Percentiles rank a stretch among this genome's conserved stretches.
Evolutionary conservation across 2,113 vertebrate genomes (phyloP).

Genomic region (Lethenteron reissneri): DNA sequence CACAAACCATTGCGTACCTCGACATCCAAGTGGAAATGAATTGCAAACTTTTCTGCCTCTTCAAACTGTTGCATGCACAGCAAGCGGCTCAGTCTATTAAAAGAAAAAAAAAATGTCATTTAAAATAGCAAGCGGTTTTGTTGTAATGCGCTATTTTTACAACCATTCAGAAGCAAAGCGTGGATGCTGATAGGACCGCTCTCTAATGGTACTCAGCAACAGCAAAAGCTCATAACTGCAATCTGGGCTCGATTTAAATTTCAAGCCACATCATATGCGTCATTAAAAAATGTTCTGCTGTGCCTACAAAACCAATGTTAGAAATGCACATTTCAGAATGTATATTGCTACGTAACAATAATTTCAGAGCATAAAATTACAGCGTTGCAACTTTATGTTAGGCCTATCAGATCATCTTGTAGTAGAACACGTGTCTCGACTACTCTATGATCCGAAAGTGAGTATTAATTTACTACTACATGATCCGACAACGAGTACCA

Average conservation of each 20-base stretch:
- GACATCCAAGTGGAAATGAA: slow-evolving; percentile 66
- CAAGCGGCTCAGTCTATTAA: slow-evolving; percentile 52
- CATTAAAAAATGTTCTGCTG: neutral
- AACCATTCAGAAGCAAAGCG: neutral
- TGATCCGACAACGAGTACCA: too few species aligned
- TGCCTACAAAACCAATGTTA: too few species aligned
- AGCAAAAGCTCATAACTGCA: neutral
- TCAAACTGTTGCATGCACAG: slow-evolving; percentile 78
- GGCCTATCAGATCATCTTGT: too few species aligned
- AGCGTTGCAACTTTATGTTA: too few species aligned
- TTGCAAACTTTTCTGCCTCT: slow-evolving; percentile 76
- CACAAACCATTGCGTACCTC: slow-evolving; percentile 29
- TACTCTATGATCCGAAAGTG: too few species aligned
- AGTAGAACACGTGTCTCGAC: too few species aligned
- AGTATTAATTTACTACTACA: too few species aligned
- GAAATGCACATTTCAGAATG: too few species aligned
- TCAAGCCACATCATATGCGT: neutral
- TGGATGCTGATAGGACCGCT: slow-evolving; percentile 6
- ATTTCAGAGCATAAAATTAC: too few species aligned
- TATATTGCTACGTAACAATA: too few species aligned
- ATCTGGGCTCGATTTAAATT: neutral
- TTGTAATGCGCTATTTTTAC: neutral
- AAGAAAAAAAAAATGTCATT: neutral
- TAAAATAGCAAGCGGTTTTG: neutral
- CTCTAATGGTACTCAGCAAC: neutral